These are phyloP conservation scores for Erpobdella octoculata DNA, from an alignment of 2,888 invertebrate species.

Conservation along the genomic window DNA sequence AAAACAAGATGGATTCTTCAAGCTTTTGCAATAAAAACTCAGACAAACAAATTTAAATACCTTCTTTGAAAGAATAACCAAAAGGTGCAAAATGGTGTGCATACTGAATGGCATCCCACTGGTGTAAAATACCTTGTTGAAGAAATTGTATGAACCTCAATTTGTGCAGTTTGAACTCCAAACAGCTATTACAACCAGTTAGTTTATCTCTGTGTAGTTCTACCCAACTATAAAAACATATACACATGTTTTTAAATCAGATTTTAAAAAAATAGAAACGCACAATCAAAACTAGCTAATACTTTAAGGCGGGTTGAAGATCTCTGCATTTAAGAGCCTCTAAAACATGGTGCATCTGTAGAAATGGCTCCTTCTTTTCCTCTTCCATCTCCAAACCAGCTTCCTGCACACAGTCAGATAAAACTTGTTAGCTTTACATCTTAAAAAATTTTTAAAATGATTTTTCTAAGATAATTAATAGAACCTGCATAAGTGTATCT, in stretches of 20 bases:
- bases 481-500: slow-evolving; percentile 65
- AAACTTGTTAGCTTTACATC: too few relatives aligned
- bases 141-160: slow-evolving; percentile 70
- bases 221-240: slow-evolving; percentile 62
- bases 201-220: slow-evolving; percentile 67
- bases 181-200: slow-evolving; percentile 59
- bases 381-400: slow-evolving; percentile 62
- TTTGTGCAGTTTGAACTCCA: slow-evolving; percentile 75
- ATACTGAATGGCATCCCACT: slow-evolving; percentile 76
- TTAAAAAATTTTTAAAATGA: too few relatives aligned
- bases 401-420: slow-evolving; percentile 56
- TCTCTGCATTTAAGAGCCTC: slow-evolving; percentile 74
- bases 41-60: slow-evolving; percentile 47
- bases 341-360: slow-evolving; percentile 76
- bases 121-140: slow-evolving; percentile 57
- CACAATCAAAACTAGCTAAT: slow-evolving; percentile 40
- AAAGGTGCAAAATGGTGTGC: slow-evolving; percentile 74
- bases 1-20: not conserved
- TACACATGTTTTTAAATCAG: not conserved
- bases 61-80: slow-evolving; percentile 68
- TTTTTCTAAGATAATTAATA: too few relatives aligned
- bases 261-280: too few relatives aligned
- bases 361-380: slow-evolving; percentile 66
- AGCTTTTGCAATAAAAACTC: not conserved
- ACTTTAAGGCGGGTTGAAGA: slow-evolving; percentile 71